A percentile compares a stretch with the other conserved stretches of the same genome.
Conservation (phyloP, 2,113 vertebrate species). For the Oostethus manadensis region DNA sequence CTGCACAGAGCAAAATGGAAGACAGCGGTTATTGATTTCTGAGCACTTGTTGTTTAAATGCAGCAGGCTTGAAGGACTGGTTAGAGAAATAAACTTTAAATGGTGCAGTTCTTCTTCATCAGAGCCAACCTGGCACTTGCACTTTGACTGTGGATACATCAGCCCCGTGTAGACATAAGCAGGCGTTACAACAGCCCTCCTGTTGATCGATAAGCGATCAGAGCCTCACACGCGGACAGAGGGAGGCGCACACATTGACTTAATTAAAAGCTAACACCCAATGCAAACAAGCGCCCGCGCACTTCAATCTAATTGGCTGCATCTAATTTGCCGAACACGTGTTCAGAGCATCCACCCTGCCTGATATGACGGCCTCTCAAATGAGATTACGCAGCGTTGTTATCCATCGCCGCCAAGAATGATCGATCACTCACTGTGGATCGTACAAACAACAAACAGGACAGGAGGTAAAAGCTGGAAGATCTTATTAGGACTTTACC, state of each 20-base stretch:
- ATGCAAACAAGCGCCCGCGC: conserved; percentile 18
- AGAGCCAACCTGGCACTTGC: not conserved
- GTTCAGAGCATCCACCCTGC: conserved; percentile 44
- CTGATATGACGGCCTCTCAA: conserved; percentile 59
- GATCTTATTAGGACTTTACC: conserved; percentile 40
- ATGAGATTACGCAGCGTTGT: conserved; percentile 62
- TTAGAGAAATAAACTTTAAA: not conserved
- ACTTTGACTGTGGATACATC: not conserved
- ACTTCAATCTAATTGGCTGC: conserved; percentile 53
- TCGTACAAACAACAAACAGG: conserved; percentile 19
- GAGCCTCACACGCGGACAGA: conserved; percentile 21
- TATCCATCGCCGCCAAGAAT: conserved; percentile 33
- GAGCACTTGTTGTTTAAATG: conserved; percentile 24
- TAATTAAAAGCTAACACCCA: conserved; percentile 28
- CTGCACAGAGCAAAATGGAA: too few species aligned
- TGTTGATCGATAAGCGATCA: conserved; percentile 10
- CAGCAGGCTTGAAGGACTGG: conserved; percentile 6
- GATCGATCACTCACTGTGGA: conserved; percentile 47
- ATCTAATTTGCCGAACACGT: conserved; percentile 54
- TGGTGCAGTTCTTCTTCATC: too few species aligned
- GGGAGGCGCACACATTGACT: conserved; percentile 34
- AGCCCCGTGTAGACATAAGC: not conserved
- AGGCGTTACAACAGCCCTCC: not conserved
- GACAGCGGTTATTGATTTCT: not conserved
- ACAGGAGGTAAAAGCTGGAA: conserved; percentile 42